Percentiles rank a stretch among this genome's conserved stretches.
Evolutionary conservation across 2,113 vertebrate genomes (phyloP).

Genomic region (Thomomys bottae): DNA sequence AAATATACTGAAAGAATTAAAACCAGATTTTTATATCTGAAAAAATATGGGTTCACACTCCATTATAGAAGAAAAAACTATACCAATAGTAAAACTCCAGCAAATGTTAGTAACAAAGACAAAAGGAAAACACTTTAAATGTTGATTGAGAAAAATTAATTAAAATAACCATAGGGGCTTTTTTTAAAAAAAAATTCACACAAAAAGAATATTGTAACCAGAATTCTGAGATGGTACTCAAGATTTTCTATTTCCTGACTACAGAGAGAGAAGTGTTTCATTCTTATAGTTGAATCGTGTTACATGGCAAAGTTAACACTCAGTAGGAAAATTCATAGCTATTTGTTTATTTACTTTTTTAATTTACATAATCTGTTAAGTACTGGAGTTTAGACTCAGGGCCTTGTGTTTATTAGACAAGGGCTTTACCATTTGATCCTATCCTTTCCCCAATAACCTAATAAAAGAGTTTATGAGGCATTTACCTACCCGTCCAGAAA

Average conservation of each 20-base stretch:
- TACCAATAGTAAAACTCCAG: background rate
- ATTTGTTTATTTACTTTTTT: too few relatives aligned
- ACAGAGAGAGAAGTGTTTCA: background rate
- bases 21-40: slow-evolving; percentile 14
- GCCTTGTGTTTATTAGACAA: too few relatives aligned
- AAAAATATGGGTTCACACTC: background rate
- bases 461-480: background rate
- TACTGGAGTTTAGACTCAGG: too few relatives aligned
- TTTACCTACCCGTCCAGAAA: too few relatives aligned
- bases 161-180: background rate
- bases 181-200: background rate
- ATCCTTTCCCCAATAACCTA: too few relatives aligned
- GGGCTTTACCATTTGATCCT: too few relatives aligned
- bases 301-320: background rate
- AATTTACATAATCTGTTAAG: too few relatives aligned
- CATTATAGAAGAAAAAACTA: background rate
- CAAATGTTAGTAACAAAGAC: background rate
- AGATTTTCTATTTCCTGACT: background rate
- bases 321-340: background rate
- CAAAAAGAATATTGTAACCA: background rate
- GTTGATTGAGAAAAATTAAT: slow-evolving; percentile 1
- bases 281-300: background rate
- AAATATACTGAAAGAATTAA: slow-evolving; percentile 27
- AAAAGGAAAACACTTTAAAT: slow-evolving; percentile 22
- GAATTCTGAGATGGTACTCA: background rate